Base-by-base conservation (phyloP, 1,140 invertebrate genomes). In the Gryon sp. region DNA sequence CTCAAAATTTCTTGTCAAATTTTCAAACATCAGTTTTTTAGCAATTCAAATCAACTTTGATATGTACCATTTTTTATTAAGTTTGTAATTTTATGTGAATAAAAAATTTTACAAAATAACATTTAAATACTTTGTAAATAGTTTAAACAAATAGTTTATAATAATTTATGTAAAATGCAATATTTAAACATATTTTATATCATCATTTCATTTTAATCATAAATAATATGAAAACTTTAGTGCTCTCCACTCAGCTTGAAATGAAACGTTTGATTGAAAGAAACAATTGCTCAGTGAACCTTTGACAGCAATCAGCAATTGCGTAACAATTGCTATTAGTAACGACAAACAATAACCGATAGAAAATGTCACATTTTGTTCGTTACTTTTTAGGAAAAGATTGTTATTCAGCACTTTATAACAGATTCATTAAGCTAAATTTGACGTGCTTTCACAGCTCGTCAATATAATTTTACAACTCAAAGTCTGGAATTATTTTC, bases 381-480 rank as follows among this genome's bases (percentile, higher is more conserved):
- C 16, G 19, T 8, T 34, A 9, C 53, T 36, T 74, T 59, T 38
- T 45, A 55, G 48, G 16, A 45, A 14, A 8, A 5, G 22, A 62
- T 63, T 59, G 62, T 69, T 70, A 65, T 69, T 57, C 43, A 43
- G 45, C 36, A 32, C 8, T 18, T 19, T 52, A 63, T 66, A 76
- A 69, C 59, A 59, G 62, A 76, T 43, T 66, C 45, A 53, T 62
- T 65, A 55, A 79, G 62, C 72, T 66, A 69, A 76, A 80, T 76
- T 81, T 80, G 76, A 83, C 59, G 59, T 57, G 43, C 75, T 81
- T 82, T 81, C 65, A 80, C 72, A 68, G 66, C 46, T 45, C 30
- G 26, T 45, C 55, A 70, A 36, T 52, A 66, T 57, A 50, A 59
- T 53, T 73, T 81, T 80, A 72, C 55, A 77, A 12, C 26, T 65